Base-by-base conservation (phyloP, 1,140 invertebrate species). In the Bombus picipes region DNA sequence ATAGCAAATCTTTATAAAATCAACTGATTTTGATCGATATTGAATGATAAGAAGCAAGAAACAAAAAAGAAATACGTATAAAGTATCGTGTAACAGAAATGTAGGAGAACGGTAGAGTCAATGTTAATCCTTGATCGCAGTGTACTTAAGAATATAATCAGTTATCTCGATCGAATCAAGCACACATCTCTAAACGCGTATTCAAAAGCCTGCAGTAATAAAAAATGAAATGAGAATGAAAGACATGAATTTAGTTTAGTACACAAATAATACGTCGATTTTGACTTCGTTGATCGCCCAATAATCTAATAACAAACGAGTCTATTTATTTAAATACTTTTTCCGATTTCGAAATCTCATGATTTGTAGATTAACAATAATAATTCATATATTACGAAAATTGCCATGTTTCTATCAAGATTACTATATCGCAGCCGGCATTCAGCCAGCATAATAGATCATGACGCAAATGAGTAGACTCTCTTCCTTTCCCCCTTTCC, bases 261-360 rank as follows among this genome's bases (percentile, higher is more conserved):
- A 18, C 73, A 57, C 41, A 81, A 87, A 62, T 80, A 86, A 86
- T 13, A 53, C 18, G 57, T 66, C n/a, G n/a, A 43, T 81, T 71
- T 41, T 47, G n/a, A 4, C 18, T 47, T 22, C 32, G 62, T 25
- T 57, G 62, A 62, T 53, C 66, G 65, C 47, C 53, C 34, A 25
- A 53, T 76, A 81, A 75, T 22, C 65, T 65, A 15, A 72, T 18
- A 13, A 62, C 12, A n/a, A 62, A n/a, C 59, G 1, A 62, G 28
- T 62, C 12, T 62, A n/a, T n/a, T n/a, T n/a, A n/a, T n/a, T 12
- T 62, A 62, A 62, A 62, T 28, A 62, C 3, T n/a, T 62, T n/a
- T n/a, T 5, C 12, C 59, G 28, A 41, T 25, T 39, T 41, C 12
- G 3, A 70, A 32, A 59, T 22, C 13, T 37, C 13, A 71, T 1